Percentiles rank a stretch among this genome's conserved stretches.
Evolutionary conservation across 2,888 invertebrate species (phyloP).

Genomic region (Ganaspis brasiliensis): DNA sequence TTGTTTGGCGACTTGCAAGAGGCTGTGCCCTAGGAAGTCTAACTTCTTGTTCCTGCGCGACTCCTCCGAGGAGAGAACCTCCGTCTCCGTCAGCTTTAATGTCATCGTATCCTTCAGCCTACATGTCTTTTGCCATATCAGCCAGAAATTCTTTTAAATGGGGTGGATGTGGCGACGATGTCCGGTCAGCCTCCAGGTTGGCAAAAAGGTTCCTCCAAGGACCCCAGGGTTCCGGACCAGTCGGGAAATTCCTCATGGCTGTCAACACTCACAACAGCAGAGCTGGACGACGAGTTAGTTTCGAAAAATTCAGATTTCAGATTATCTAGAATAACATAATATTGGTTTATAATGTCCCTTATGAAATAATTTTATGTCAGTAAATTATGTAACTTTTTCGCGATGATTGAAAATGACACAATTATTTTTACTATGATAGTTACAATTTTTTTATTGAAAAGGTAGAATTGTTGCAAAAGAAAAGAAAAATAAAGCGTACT

Average conservation of each 20-base stretch:
- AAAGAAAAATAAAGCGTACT: no score
- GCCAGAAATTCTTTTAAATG: constrained; percentile 88
- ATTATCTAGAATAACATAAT: background rate
- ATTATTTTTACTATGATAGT: no score
- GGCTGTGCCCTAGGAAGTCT: constrained; percentile 90
- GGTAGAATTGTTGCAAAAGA: no score
- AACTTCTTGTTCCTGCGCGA: constrained; percentile 90
- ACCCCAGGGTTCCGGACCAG: constrained; percentile 75
- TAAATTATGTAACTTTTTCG: no score
- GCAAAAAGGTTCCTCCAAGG: constrained; percentile 88
- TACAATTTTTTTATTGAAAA: no score
- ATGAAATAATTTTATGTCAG: no score
- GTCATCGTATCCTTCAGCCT: constrained; percentile 70
- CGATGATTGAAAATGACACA: no score
- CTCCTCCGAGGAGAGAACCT: constrained; percentile 85
- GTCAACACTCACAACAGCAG: constrained; percentile 90
- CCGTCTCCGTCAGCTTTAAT: constrained; percentile 79
- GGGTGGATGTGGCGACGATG: constrained; percentile 94
- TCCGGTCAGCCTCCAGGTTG: constrained; percentile 87
- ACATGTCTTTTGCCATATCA: constrained; percentile 71
- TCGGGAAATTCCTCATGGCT: constrained; percentile 82
- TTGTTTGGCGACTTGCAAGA: constrained; percentile 89
- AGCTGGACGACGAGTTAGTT: constrained; percentile 87
- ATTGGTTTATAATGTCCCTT: no score
- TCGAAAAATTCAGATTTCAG: background rate